A percentile compares a stretch with the other conserved stretches of the same genome.
These are phyloP conservation scores for Xestia xanthographa DNA, from an alignment of 2,888 invertebrate species.

Conservation along the genomic window DNA sequence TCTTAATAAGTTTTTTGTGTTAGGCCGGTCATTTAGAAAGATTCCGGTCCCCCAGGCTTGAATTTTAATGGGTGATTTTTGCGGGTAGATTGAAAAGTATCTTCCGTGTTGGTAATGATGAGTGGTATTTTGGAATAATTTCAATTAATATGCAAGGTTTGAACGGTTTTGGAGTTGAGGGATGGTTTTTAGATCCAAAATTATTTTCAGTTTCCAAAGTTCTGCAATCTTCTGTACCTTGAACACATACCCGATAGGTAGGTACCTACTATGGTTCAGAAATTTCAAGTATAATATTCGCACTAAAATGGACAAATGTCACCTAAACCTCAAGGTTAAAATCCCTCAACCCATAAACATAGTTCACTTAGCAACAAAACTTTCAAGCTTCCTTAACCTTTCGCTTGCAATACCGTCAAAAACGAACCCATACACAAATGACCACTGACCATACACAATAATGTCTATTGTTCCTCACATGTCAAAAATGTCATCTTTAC, in stretches of 20 bases:
- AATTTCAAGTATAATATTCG: background rate
- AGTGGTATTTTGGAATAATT: constrained; percentile 15
- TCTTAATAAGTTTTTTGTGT: constrained; percentile 89
- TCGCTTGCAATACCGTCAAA: constrained; percentile 60
- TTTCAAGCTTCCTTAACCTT: constrained; percentile 59
- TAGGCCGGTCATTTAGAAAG: constrained; percentile 89
- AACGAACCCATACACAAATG: constrained; percentile 78
- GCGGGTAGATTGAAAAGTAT: constrained; percentile 72
- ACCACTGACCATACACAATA: constrained; percentile 82
- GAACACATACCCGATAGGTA: background rate
- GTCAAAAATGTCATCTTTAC: constrained; percentile 86
- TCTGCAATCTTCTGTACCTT: background rate
- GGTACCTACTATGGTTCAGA: background rate
- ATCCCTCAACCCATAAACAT: background rate
- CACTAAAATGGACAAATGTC: too few relatives aligned
- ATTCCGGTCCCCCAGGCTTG: constrained; percentile 78
- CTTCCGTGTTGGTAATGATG: constrained; percentile 58
- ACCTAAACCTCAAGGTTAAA: background rate
- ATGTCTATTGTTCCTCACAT: constrained; percentile 74
- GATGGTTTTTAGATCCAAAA: background rate
- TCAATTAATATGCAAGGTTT: constrained; percentile 1
- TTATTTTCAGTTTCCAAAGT: background rate
- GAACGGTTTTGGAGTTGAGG: background rate
- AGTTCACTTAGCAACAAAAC: constrained; percentile 48
- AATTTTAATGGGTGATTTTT: constrained; percentile 80